A percentile compares a stretch with the other conserved stretches of the same genome.
These are phyloP conservation scores for Chloropsis hardwickii DNA, from an alignment of 2,113 vertebrate genomes.

Conservation along the genomic window DNA sequence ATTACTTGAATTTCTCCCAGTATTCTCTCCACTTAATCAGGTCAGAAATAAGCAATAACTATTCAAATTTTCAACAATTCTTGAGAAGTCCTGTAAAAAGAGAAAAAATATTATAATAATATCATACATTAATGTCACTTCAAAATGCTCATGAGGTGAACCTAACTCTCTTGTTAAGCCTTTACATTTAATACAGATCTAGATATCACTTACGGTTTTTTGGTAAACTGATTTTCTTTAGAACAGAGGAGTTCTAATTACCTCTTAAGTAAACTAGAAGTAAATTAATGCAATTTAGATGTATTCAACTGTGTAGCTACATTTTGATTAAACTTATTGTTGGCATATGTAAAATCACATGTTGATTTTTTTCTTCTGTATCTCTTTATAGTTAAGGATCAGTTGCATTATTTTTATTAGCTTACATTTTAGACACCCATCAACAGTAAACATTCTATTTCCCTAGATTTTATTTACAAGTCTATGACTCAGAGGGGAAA, in stretches of 20 bases:
- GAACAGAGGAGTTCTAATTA: not conserved
- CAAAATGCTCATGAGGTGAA: not conserved
- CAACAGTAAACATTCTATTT: not conserved
- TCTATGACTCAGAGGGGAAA: not conserved
- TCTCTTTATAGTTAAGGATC: not conserved
- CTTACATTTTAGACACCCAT: not conserved
- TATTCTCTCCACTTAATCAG: not conserved
- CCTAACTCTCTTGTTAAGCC: not conserved
- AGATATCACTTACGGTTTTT: not conserved
- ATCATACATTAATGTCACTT: not conserved
- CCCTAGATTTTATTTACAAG: not conserved
- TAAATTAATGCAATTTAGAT: slow-evolving; percentile 31
- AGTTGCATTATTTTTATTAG: not conserved
- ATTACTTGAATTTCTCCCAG: not conserved
- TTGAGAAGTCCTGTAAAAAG: not conserved
- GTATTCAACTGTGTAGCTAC: not conserved
- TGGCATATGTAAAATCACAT: not conserved
- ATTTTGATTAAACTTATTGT: slow-evolving; percentile 52
- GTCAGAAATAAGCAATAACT: not conserved
- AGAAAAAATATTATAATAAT: not conserved
- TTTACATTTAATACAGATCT: not conserved
- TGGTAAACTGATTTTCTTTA: not conserved
- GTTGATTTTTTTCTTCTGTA: not conserved
- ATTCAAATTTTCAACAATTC: not conserved
- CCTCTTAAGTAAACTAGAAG: not conserved